Evolutionary conservation across 2,888 invertebrate genomes (phyloP).

Genomic region (Thyatira batis): DNA sequence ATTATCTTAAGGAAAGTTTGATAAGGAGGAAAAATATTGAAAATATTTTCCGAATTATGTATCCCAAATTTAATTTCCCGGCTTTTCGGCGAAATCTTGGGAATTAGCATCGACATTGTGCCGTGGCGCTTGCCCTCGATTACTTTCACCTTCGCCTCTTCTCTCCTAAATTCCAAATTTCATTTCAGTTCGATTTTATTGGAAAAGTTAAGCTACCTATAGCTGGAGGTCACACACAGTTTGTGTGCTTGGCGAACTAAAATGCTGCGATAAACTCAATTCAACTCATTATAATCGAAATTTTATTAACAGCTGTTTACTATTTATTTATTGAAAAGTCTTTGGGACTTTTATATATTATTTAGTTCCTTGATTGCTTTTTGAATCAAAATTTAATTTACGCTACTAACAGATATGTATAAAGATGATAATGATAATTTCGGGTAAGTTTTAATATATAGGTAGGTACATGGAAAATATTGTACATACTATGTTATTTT

Average conservation of each 20-base stretch:
- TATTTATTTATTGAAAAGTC: too few relatives aligned
- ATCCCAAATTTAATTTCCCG: constrained; percentile 50
- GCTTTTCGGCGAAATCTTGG: constrained; percentile 42
- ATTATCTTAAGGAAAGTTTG: not conserved
- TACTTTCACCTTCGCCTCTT: constrained; percentile 57
- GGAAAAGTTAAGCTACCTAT: constrained; percentile 71
- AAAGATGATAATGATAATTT: too few relatives aligned
- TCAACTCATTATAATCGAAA: too few relatives aligned
- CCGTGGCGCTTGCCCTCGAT: constrained; percentile 49
- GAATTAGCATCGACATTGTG: constrained; percentile 53
- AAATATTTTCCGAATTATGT: constrained; percentile 33
- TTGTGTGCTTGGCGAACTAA: constrained; percentile 12
- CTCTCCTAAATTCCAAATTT: constrained; percentile 70
- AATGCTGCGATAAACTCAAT: not conserved
- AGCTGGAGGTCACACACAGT: constrained; percentile 42
- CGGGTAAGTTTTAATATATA: too few relatives aligned
- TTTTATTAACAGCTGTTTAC: too few relatives aligned
- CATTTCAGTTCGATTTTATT: constrained; percentile 77
- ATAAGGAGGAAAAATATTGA: constrained; percentile 13
- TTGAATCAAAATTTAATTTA: too few relatives aligned
- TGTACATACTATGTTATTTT: too few relatives aligned
- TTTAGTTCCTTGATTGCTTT: too few relatives aligned
- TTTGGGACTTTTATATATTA: too few relatives aligned
- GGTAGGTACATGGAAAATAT: too few relatives aligned
- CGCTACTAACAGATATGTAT: too few relatives aligned